Evolutionary conservation across 2,113 vertebrate genomes (phyloP).

Genomic region (Globicephala melas): DNA sequence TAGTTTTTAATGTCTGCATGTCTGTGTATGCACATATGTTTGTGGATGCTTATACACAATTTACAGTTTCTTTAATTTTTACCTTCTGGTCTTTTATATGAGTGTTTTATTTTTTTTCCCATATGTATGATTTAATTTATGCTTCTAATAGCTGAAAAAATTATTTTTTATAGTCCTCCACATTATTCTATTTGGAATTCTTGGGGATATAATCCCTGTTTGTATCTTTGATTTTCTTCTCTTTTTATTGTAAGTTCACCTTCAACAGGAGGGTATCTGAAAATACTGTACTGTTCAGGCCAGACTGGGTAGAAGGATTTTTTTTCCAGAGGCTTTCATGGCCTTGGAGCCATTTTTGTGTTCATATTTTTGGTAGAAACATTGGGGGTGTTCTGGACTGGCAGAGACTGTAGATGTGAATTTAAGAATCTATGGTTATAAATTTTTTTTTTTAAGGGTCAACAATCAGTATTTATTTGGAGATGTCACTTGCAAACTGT

Average conservation of each 20-base stretch:
- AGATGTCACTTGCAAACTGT: slow-evolving; percentile 70
- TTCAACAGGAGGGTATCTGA: neutral
- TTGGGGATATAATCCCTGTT: neutral
- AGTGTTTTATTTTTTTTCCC: neutral
- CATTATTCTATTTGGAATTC: neutral
- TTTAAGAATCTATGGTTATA: neutral
- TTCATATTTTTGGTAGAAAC: neutral
- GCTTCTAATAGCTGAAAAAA: neutral
- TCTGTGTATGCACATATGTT: neutral
- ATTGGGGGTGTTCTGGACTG: neutral
- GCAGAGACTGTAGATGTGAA: neutral
- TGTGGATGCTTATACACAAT: neutral
- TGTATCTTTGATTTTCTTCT: neutral
- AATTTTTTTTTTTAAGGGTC: slow-evolving; percentile 5
- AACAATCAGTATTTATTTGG: slow-evolving; percentile 72
- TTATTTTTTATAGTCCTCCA: neutral
- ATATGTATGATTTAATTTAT: neutral
- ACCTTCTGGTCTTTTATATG: neutral
- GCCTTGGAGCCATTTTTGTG: neutral
- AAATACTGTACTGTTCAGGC: neutral
- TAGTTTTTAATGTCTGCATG: neutral
- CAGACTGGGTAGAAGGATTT: neutral
- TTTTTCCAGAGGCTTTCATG: neutral
- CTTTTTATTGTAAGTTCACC: neutral
- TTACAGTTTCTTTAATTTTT: neutral